phyloP scores from a whole-genome alignment of 1,140 invertebrate genomes.

The Matsumurasca onukii region DNA sequence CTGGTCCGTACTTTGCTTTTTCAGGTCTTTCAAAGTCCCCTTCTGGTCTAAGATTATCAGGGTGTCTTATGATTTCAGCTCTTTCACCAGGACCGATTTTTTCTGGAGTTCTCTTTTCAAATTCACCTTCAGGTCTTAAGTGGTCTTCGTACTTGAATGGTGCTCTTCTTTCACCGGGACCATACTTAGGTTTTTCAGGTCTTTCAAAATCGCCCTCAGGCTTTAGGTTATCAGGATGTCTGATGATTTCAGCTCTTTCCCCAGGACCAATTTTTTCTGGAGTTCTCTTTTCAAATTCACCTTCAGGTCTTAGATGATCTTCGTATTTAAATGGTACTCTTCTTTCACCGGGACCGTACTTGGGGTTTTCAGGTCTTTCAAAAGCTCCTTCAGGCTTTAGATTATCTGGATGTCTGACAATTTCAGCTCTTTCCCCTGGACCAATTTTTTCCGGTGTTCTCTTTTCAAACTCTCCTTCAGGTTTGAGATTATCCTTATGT shows the following conservation, averaged over 20 bases:
- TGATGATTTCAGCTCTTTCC: constrained; percentile 43
- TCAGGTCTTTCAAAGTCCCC: constrained; percentile 58
- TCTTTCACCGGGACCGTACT: constrained; percentile 47
- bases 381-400: constrained; percentile 56
- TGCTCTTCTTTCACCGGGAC: constrained; percentile 52
- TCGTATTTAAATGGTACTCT: constrained; percentile 48
- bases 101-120: constrained; percentile 44
- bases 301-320: constrained; percentile 54
- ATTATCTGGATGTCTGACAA: constrained; percentile 37
- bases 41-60: constrained; percentile 62
- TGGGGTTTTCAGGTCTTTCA: constrained; percentile 45
- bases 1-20: constrained; percentile 43
- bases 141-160: constrained; percentile 45
- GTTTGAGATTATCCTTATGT: constrained; percentile 51
- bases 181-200: constrained; percentile 38
- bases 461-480: constrained; percentile 52
- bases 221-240: constrained; percentile 56
- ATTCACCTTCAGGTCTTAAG: constrained; percentile 59
- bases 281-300: constrained; percentile 49
- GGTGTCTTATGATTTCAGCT: constrained; percentile 56
- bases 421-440: constrained; percentile 53
- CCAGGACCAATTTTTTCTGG: constrained; percentile 45
- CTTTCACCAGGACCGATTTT: constrained; percentile 54
- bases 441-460: constrained; percentile 43
- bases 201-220: constrained; percentile 54